Base-by-base conservation (phyloP, 2,797 vertebrate species). In the Psittacula echo region DNA sequence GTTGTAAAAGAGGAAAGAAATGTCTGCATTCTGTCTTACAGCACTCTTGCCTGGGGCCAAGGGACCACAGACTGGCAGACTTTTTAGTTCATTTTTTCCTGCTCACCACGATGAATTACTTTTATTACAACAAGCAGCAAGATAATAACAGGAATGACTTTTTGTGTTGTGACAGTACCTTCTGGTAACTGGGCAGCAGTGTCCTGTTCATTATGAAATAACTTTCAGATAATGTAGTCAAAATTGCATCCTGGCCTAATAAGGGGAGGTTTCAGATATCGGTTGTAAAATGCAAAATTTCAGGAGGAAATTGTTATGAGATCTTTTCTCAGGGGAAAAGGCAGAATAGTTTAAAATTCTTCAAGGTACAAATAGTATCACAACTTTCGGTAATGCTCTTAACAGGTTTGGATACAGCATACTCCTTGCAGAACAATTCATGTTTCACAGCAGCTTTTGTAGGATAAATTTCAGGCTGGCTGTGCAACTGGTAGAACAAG, bases 321-420 rank as follows among this genome's bases (percentile, higher is more conserved):
- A n/a, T 91, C 90, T 94, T 91, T 66, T 83, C 92, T 91, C 83
- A 30, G 60, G 92, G 83, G 93, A 75, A 54, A 44, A 77, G 83
- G 47, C 50, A 91, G 91, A 66, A 39, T 2, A 64, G 70, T 32
- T 51, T 14, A 1, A 82, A 88, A 76, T 72, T 66, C 58, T 75
- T 91, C 85, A 93, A 50, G 80, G 32, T 60, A 20, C 70, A 90
- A 78, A 81, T 1, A 70, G 80, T 29, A 44, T 62, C 58, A 54
- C 85, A 50, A 13, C 13, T 80, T 58, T 61, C 7, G 73, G 60
- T 79, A 89, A 67, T 82, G 85, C 91, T 85, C 68, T 81, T 50
- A 77, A 45, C 77, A 70, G 82, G 79, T 85, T 50, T 90, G 95
- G 93, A 60, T 42, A 4, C 32, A 34, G 70, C 53, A 3, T 27